A percentile compares a stretch with the other conserved stretches of the same genome.
These are phyloP conservation scores for Globia sparganii DNA, from an alignment of 2,888 invertebrate genomes.

Conservation along the genomic window DNA sequence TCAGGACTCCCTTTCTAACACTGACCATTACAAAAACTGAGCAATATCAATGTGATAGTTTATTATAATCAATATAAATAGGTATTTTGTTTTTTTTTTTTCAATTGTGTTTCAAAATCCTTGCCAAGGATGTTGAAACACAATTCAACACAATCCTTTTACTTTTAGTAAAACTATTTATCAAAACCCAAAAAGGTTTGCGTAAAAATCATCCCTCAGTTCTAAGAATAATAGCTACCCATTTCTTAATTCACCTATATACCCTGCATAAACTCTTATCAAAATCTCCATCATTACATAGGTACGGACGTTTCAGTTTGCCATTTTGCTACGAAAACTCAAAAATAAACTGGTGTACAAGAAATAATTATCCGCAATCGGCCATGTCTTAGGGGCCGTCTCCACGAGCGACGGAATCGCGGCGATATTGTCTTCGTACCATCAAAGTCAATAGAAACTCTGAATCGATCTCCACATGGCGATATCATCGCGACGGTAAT, in stretches of 20 bases:
- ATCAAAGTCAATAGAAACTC: too few species aligned
- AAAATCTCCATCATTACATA: not conserved
- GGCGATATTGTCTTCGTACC: too few species aligned
- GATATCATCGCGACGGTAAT: too few species aligned
- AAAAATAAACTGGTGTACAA: not conserved
- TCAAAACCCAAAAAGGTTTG: too few species aligned
- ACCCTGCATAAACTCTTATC: not conserved
- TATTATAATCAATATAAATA: slow-evolving; percentile 58
- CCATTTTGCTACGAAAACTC: not conserved
- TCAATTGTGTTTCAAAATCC: not conserved
- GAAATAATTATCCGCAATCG: not conserved
- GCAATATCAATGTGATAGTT: slow-evolving; percentile 63
- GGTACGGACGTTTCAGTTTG: not conserved
- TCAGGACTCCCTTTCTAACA: slow-evolving; percentile 6
- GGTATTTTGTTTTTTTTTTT: slow-evolving; percentile 27
- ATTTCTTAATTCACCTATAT: not conserved
- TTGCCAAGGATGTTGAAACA: too few species aligned
- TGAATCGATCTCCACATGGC: too few species aligned
- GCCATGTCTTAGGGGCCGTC: too few species aligned
- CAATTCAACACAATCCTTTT: too few species aligned
- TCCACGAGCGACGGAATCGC: too few species aligned
- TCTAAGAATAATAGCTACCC: not conserved
- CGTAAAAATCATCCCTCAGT: too few species aligned
- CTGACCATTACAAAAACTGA: slow-evolving; percentile 53
- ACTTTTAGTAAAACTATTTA: too few species aligned